Evolutionary conservation across 2,113 vertebrate species (phyloP).

Genomic region (Conger conger): DNA sequence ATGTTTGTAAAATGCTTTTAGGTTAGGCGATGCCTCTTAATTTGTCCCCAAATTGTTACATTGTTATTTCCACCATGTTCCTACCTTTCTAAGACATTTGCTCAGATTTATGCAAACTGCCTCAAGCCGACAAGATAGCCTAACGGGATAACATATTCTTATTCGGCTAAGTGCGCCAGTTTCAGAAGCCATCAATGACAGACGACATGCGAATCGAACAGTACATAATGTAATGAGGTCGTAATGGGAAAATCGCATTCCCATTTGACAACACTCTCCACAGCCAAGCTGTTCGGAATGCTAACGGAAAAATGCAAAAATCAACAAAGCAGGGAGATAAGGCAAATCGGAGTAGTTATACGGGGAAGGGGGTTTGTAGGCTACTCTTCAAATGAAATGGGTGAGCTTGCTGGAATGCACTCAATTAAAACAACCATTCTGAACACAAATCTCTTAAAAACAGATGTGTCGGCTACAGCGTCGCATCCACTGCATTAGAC

Average conservation of each 20-base stretch:
- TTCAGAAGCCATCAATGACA: not conserved
- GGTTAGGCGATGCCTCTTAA: not conserved
- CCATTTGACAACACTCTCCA: not conserved
- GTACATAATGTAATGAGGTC: not conserved
- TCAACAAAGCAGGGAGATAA: not conserved
- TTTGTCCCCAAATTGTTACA: not conserved
- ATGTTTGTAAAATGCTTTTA: not conserved
- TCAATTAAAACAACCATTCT: not conserved
- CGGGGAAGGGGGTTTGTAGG: not conserved
- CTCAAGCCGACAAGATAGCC: not conserved
- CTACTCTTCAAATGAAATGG: not conserved
- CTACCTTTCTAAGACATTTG: not conserved
- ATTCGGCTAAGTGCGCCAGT: not conserved
- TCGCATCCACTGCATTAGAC: not conserved
- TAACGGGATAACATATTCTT: not conserved
- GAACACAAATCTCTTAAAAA: not conserved
- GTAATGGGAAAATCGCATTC: not conserved
- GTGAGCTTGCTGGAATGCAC: not conserved
- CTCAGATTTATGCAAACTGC: not conserved
- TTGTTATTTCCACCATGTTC: not conserved
- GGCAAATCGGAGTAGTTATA: not conserved
- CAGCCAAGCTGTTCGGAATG: not conserved
- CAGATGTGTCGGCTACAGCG: slow-evolving; percentile 6
- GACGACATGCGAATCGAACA: not conserved
- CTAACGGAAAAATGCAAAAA: not conserved